Base-by-base conservation (phyloP, 53 echinoderm and acorn worm genomes). In the Actinopyga echinites region DNA sequence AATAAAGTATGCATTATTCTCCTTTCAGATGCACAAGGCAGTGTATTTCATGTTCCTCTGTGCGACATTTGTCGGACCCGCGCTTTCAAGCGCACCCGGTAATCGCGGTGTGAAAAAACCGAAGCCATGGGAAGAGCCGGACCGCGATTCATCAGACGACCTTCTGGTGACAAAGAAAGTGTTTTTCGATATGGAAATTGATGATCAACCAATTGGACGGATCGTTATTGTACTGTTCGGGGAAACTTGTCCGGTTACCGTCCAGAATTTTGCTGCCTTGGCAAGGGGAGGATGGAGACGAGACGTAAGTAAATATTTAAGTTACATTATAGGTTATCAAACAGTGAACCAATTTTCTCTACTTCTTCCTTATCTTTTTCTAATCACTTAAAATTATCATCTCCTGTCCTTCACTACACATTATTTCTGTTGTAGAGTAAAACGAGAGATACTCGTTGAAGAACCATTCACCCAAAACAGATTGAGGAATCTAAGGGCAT, bases 251-350 rank as follows among this genome's bases (percentile, higher is more conserved):
- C 95, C 95, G 1, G 92, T 95, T 24, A 95, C 95, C 45, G 92
- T 92, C 35, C 92, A 95, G 75, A 95, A 95, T 77, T 95, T 95
- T 65, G 95, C 95, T 11, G 92, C 95, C 19, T 83, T 95, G 40
- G 92, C 88, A 15, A 71, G 92, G n/a, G 95, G 92, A 45, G 87
- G 87, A 8, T 92, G 90, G 75, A 85, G 87, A 56, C 83, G 83
- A 73, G 88, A 88, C 29, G 88, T 88, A 55, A 88, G 88, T 45
- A n/a, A 43, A 17, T 32, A 2, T 69, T 32, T 49, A 15, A 12
- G 21, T 0, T 63, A 20, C 21, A 17, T 29, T 9, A 11, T 8
- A 63, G 12, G 11, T 20, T 24, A 24, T 9, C 8, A 9, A 60
- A 0, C 61, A 60, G 2, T 8, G 8, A 60, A 1, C 0, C 8